Percentiles rank a stretch among this genome's conserved stretches.
Conservation (phyloP, 2,113 vertebrate species). For the Manacus vitellinus region DNA sequence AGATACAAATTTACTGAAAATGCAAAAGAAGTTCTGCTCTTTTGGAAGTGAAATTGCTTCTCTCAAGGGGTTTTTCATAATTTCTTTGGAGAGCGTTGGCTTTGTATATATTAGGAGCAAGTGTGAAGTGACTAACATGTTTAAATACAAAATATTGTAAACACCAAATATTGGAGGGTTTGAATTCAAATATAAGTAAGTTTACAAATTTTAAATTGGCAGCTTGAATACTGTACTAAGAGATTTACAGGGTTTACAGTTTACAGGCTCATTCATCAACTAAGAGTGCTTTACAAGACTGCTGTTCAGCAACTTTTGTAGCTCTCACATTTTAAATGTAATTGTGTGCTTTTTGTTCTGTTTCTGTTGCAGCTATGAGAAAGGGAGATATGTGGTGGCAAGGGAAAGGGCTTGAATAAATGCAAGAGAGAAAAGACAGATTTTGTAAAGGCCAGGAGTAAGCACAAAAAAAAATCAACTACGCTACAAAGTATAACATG, state of each 20-base stretch:
- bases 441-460: slow-evolving; percentile 9
- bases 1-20: background rate
- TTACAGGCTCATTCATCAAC: background rate
- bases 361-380: slow-evolving; percentile 27
- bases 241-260: background rate
- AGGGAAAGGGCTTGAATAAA: background rate
- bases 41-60: background rate
- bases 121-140: background rate
- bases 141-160: background rate
- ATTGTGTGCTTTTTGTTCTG: background rate
- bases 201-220: background rate
- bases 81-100: background rate
- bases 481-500: background rate
- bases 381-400: background rate
- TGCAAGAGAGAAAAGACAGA: slow-evolving; percentile 11
- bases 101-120: background rate
- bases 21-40: background rate
- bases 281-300: background rate
- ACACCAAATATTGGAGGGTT: background rate
- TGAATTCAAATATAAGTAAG: background rate
- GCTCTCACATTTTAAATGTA: background rate
- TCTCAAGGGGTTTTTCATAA: background rate
- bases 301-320: background rate
- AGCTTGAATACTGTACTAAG: background rate
- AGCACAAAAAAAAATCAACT: background rate